Percentiles rank a stretch among this genome's conserved stretches.
Conservation (phyloP, 2,113 vertebrate genomes). For the Callionymus lyra region DNA sequence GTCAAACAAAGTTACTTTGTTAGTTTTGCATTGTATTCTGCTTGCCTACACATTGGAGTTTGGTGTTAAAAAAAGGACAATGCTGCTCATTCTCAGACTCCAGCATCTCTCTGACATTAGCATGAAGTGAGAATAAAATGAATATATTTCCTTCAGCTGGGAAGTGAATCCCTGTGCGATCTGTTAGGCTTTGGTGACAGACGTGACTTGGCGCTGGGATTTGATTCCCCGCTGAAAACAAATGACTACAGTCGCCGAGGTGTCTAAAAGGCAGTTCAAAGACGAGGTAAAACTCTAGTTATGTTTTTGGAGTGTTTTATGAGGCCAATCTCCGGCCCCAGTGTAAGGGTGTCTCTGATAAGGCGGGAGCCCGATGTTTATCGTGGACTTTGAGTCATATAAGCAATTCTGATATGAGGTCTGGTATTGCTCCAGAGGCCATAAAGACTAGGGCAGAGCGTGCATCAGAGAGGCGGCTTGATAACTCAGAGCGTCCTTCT, state of each 20-base stretch:
- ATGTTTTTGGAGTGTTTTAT: conserved; percentile 30
- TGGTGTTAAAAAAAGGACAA: too few species aligned
- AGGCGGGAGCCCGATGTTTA: conserved; percentile 25
- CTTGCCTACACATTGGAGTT: too few species aligned
- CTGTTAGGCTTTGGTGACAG: too few species aligned
- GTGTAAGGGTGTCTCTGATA: conserved; percentile 25
- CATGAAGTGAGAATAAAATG: too few species aligned
- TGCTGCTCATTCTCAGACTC: too few species aligned
- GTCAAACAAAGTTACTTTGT: too few species aligned
- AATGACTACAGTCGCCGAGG: conserved; percentile 5
- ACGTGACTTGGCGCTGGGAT: too few species aligned
- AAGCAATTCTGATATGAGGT: conserved; percentile 18
- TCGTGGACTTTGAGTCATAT: conserved; percentile 29
- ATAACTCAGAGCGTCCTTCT: conserved; percentile 56
- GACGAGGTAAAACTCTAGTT: conserved; percentile 28
- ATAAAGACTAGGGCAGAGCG: conserved; percentile 27
- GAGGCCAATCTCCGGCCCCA: conserved; percentile 20
- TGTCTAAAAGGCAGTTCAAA: conserved; percentile 23
- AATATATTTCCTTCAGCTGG: too few species aligned
- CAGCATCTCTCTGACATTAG: too few species aligned
- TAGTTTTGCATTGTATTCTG: too few species aligned
- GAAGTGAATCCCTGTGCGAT: too few species aligned
- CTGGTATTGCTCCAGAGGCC: conserved; percentile 23
- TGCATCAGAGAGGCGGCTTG: conserved; percentile 29
- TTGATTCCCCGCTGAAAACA: conserved; percentile 7